Evolutionary conservation across 2,797 vertebrate genomes (phyloP), one percentile per base, ranked within the genome.

Genomic region (Strix occidentalis): DNA sequence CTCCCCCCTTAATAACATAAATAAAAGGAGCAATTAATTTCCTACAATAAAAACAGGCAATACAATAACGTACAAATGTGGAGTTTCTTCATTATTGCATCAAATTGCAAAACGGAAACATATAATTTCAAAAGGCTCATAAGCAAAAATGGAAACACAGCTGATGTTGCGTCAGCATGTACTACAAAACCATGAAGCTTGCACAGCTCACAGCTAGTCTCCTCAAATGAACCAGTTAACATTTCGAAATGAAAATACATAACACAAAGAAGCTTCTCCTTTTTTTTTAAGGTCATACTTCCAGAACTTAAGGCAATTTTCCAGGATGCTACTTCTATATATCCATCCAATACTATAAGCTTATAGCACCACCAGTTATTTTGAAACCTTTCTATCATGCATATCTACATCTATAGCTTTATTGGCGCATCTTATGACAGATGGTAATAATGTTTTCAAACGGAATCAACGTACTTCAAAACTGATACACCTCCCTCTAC

Each of bases 91-190:
- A 98, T 98, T 98, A 98, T 98, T 98, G 98, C 97, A 98, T 98
- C 98, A 98, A 98, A 98, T 98, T 98, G 97, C 98, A 98, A 98
- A 98, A 98, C 84, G 96, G 98, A 98, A 98, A 98, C 98, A 98
- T 98, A 97, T 98, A 98, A 98, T 98, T 98, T 98, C 97, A 98
- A 98, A 98, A 98, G 97, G 96, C 98, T 98, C 97, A 96, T 96
- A 98, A 98, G 97, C 98, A 98, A 98, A 98, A 98, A 98, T 98
- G 98, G 98, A 98, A 98, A 98, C 98, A 98, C 98, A 98, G 98
- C 98, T 98, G 98, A 98, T 97, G 96, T 96, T 90, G 97, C 97
- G 80, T 97, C 97, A 98, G 97, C 97, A 95, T 87, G 97, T 96
- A 97, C 95, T 95, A 97, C 96, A 97, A 85, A 98, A 97, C 89